Percentiles rank a stretch among this genome's conserved stretches.
Evolutionary conservation across 30 jellyfish, hydroid and myxozoan genomes (phyloP).

Genomic region (Mastigias papua): DNA sequence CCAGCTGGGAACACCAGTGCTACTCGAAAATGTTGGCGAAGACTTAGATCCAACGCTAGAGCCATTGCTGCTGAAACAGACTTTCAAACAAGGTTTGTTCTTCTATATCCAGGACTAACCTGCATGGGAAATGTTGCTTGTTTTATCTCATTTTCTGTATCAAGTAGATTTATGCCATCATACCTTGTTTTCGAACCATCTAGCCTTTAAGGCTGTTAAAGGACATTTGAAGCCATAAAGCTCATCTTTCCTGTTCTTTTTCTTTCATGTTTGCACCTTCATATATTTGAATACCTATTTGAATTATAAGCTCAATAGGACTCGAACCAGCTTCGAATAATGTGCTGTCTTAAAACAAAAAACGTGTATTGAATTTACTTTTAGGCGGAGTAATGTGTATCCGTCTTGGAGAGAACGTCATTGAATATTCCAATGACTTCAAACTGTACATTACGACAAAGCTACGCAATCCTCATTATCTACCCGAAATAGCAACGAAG

Average conservation of each 20-base stretch:
- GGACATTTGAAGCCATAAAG: no score
- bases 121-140: neutral
- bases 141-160: neutral
- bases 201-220: no score
- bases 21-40: slow-evolving; percentile 93
- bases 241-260: no score
- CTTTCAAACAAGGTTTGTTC: slow-evolving; percentile 89
- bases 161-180: no score
- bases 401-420: slow-evolving; percentile 97
- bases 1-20: slow-evolving; percentile 98
- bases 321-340: no score
- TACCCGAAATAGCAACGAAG: slow-evolving; percentile 97
- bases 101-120: neutral
- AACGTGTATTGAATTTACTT: no score
- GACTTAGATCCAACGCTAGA: slow-evolving; percentile 96
- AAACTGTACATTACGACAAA: slow-evolving; percentile 89
- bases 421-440: slow-evolving; percentile 94
- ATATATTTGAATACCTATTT: no score
- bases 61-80: slow-evolving; percentile 91
- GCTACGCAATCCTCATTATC: slow-evolving; percentile 91
- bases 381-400: slow-evolving; percentile 94
- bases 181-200: no score
- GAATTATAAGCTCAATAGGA: no score
- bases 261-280: no score
- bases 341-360: no score